phyloP scores from a whole-genome alignment of 2,888 invertebrate species.

The Ophion slaviceki region DNA sequence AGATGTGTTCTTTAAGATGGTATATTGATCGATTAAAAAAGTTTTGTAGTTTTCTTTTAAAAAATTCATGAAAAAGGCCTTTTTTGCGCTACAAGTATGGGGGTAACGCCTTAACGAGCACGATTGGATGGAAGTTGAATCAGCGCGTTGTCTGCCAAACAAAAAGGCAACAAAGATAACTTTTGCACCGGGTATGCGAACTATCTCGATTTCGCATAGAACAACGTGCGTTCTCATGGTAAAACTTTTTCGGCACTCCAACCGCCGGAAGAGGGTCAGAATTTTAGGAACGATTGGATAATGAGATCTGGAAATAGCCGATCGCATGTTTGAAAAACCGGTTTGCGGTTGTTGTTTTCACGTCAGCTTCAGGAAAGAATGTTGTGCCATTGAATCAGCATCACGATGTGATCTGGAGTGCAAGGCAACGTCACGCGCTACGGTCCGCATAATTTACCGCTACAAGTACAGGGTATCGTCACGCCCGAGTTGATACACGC shows the following conservation, averaged over 20 bases:
- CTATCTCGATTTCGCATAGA: no score
- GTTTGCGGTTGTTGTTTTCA: constrained; percentile 13
- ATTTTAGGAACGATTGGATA: neutral
- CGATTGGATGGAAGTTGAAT: neutral
- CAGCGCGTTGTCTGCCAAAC: no score
- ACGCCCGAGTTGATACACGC: constrained; percentile 54
- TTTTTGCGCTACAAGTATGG: no score
- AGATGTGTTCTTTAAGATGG: no score
- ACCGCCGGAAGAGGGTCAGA: no score
- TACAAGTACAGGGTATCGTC: constrained; percentile 10
- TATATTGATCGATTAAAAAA: no score
- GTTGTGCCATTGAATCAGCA: constrained; percentile 25
- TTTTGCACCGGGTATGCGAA: neutral
- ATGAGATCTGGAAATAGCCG: neutral
- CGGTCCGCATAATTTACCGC: constrained; percentile 38
- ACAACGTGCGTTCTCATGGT: no score
- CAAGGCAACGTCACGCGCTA: constrained; percentile 39
- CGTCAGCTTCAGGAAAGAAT: neutral
- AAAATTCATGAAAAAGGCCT: no score
- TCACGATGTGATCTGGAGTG: constrained; percentile 49
- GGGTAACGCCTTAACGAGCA: no score
- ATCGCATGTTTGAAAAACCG: neutral
- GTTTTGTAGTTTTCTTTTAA: no score
- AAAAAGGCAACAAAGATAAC: neutral
- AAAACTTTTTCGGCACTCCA: no score